phyloP scores from a whole-genome alignment of 2,113 vertebrate species.

The Hemibagrus wyckioides region DNA sequence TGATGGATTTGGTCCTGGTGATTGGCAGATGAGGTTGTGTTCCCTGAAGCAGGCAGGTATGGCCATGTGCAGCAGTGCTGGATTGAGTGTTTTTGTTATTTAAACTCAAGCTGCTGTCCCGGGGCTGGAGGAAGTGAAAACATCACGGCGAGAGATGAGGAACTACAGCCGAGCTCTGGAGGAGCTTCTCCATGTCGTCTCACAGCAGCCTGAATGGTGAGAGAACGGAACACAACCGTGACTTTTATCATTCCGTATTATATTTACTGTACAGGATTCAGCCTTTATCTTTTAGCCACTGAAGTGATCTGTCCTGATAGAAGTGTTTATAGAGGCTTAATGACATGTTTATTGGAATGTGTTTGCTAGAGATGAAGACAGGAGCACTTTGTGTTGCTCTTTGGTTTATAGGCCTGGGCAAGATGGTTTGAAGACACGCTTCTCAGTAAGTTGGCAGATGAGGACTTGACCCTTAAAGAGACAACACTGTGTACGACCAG shows the following conservation, averaged over 20 bases:
- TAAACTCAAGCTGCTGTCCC: neutral
- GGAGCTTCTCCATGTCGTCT: conserved; percentile 58
- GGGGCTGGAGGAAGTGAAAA: neutral
- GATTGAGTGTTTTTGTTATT: neutral
- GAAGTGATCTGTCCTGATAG: no score
- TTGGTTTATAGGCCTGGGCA: neutral
- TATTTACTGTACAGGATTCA: neutral
- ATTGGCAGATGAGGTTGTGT: no score
- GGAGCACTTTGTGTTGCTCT: neutral
- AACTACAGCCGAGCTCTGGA: conserved; percentile 53
- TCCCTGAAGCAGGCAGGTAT: no score
- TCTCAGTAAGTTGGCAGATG: no score
- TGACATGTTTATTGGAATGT: neutral
- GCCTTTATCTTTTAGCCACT: no score
- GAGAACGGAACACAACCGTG: neutral
- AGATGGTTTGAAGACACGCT: no score
- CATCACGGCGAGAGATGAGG: conserved; percentile 36
- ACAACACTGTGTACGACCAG: no score
- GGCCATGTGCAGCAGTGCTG: no score
- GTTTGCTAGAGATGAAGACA: neutral
- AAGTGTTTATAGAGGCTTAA: no score
- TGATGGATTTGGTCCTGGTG: neutral
- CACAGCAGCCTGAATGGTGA: conserved; percentile 54
- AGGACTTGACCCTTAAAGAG: no score
- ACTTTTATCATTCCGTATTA: neutral